These are phyloP conservation scores for Frieseomelitta varia DNA, from an alignment of 1,140 invertebrate species.

Conservation along the genomic window DNA sequence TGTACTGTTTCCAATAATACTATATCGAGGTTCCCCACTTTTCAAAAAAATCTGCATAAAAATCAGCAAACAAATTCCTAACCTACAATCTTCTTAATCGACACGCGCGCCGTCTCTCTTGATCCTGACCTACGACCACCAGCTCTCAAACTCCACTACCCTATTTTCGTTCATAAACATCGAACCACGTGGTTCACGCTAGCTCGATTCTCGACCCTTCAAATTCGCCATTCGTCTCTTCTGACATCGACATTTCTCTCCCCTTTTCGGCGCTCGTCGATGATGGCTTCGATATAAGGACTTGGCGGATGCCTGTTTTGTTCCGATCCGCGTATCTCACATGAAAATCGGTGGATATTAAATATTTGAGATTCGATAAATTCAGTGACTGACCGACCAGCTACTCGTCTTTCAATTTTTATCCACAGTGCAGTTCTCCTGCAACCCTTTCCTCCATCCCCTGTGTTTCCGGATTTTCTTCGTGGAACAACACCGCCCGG, in stretches of 20 bases:
- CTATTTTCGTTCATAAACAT: background rate
- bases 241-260: background rate
- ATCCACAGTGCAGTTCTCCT: background rate
- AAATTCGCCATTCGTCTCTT: background rate
- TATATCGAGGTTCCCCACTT: no score
- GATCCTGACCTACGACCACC: background rate
- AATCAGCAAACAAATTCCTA: no score
- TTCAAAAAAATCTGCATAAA: no score
- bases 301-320: background rate
- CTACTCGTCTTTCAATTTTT: slow-evolving; percentile 46
- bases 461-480: slow-evolving; percentile 8
- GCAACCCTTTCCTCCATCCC: no score
- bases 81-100: no score
- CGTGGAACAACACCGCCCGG: background rate
- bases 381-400: background rate
- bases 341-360: slow-evolving; percentile 68
- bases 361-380: slow-evolving; percentile 73
- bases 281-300: background rate
- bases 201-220: background rate
- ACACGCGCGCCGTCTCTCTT: background rate
- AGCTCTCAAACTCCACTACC: background rate
- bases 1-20: no score
- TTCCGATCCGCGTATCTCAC: slow-evolving; percentile 11
- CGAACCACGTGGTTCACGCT: background rate
- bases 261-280: background rate